Evolutionary conservation across 2,113 vertebrate genomes (phyloP).

Genomic region (Columba livia): DNA sequence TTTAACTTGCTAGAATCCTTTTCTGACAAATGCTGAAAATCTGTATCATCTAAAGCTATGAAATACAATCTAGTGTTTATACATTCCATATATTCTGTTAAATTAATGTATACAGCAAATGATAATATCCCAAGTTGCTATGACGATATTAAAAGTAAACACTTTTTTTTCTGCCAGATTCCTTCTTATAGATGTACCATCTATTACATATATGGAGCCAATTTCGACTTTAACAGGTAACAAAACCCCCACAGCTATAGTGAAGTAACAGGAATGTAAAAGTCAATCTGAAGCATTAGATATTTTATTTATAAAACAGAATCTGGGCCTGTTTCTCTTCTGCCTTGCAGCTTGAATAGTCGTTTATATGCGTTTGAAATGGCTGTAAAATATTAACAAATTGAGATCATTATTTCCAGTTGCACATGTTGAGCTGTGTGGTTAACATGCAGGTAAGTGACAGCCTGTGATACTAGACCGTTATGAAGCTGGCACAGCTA

Average conservation of each 20-base stretch:
- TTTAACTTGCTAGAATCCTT: not conserved
- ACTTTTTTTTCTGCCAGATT: not conserved
- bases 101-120: not conserved
- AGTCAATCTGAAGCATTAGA: not conserved
- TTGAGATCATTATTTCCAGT: not conserved
- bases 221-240: not conserved
- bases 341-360: not conserved
- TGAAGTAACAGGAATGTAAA: not conserved
- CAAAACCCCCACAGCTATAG: not conserved
- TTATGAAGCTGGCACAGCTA: not conserved
- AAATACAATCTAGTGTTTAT: constrained; percentile 8
- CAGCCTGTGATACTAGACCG: not conserved
- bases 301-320: constrained; percentile 7
- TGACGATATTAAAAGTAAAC: not conserved
- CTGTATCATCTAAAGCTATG: not conserved
- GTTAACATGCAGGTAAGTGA: not conserved
- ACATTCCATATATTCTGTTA: not conserved
- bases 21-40: not conserved
- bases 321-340: not conserved
- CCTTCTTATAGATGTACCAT: not conserved
- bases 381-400: not conserved
- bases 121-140: not conserved
- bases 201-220: not conserved
- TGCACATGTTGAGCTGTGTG: rapidly evolving
- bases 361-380: not conserved